A percentile compares a stretch with the other conserved stretches of the same genome.
Conservation (phyloP, 1,140 invertebrate genomes). For the Drosophila willistoni region DNA sequence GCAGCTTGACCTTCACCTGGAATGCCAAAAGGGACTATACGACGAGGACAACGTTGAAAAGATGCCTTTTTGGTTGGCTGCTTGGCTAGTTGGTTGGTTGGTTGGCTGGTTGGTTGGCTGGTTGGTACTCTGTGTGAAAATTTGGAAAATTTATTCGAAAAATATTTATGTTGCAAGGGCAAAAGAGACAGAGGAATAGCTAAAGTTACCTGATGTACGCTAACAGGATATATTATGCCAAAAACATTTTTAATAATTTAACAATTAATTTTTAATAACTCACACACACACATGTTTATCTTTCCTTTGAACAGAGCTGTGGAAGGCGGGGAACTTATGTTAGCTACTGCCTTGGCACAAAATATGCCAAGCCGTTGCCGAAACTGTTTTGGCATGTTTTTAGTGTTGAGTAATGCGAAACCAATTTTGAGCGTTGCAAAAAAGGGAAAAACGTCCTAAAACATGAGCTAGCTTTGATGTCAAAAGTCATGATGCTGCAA, state of each 20-base stretch:
- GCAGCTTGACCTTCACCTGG: slow-evolving; percentile 73
- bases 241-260: slow-evolving; percentile 81
- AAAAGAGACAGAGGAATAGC: slow-evolving; percentile 60
- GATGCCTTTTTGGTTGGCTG: slow-evolving; percentile 31
- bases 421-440: slow-evolving; percentile 58
- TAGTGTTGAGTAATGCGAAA: slow-evolving; percentile 75
- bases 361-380: slow-evolving; percentile 8
- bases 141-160: slow-evolving; percentile 76
- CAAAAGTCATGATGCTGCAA: slow-evolving; percentile 61
- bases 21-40: slow-evolving; percentile 45
- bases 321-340: slow-evolving; percentile 33
- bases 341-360: background rate
- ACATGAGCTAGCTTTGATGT: slow-evolving; percentile 64
- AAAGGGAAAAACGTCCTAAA: slow-evolving; percentile 16
- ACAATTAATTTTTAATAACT: too few species aligned
- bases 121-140: slow-evolving; percentile 37
- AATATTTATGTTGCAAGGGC: slow-evolving; percentile 60
- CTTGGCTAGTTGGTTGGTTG: too few species aligned
- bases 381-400: slow-evolving; percentile 24
- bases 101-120: too few species aligned
- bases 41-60: slow-evolving; percentile 30
- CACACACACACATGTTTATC: background rate
- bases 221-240: slow-evolving; percentile 71
- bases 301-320: slow-evolving; percentile 57
- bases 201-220: slow-evolving; percentile 40